These are phyloP conservation scores for Adrianichthys oophorus DNA, from an alignment of 2,797 vertebrate species.

Conservation along the genomic window DNA sequence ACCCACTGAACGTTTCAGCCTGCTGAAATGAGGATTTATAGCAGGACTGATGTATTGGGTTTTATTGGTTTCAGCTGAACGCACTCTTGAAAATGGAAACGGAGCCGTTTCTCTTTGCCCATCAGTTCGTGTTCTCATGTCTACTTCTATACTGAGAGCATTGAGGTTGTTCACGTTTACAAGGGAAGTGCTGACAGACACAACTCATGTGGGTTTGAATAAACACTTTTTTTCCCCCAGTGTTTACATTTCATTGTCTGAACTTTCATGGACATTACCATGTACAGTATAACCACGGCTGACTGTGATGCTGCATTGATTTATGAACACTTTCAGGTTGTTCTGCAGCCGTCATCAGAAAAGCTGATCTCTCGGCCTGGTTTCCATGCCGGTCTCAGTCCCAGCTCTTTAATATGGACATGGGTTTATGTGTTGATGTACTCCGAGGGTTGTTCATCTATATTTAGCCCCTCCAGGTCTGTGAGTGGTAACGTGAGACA, in stretches of 20 bases:
- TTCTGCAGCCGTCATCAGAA: slow-evolving; percentile 63
- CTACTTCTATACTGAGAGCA: not conserved
- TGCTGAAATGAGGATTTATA: slow-evolving; percentile 9
- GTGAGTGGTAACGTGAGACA: slow-evolving; percentile 68
- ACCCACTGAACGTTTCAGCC: not conserved
- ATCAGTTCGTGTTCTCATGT: not conserved
- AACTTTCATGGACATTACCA: no score
- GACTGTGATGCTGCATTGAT: slow-evolving; percentile 6
- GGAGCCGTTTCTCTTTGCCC: not conserved
- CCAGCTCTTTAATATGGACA: slow-evolving; percentile 71
- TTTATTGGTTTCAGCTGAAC: slow-evolving; percentile 17
- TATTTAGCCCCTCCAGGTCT: slow-evolving; percentile 69
- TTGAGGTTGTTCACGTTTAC: not conserved
- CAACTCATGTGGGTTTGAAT: slow-evolving; percentile 3
- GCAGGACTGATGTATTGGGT: not conserved
- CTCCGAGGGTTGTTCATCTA: slow-evolving; percentile 68
- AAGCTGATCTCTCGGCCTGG: slow-evolving; percentile 42
- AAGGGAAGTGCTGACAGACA: not conserved
- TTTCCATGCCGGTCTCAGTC: slow-evolving; percentile 55
- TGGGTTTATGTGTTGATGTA: slow-evolving; percentile 70
- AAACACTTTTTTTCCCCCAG: no score
- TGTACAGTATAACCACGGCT: no score
- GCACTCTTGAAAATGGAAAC: slow-evolving; percentile 16
- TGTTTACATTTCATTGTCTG: no score
- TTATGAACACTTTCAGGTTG: slow-evolving; percentile 7